Evolutionary conservation across 2,113 vertebrate species (phyloP), one percentile per base, ranked within the genome.

Genomic region (Emberiza fucata): DNA sequence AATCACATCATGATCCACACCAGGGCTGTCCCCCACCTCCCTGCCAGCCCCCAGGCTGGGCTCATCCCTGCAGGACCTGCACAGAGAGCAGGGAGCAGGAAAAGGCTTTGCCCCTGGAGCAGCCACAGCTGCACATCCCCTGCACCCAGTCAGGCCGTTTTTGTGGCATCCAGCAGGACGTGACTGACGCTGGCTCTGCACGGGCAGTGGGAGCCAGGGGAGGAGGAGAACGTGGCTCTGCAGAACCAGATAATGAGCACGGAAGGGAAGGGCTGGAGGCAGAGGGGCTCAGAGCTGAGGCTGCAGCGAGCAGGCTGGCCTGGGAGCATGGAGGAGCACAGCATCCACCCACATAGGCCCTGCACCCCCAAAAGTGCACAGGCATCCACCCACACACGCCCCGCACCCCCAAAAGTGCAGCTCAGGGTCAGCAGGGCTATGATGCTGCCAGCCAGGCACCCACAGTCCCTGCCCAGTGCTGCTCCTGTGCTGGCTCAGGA

Each of bases 141-240:
- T 21, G 90, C 20, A 3, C 68, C 9, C 11, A 60, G 80, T 4
- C 87, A 24, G 78, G 35, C 27, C 33, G 0, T 48, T 64, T 39
- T 17, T 6, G 6, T 42, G 78, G 88, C 78, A 90, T 7, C 90
- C 45, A 87, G 85, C 27, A 8, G 90, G 92, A 81, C 1, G 40
- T 28, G 81, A 86, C 63, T 29, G 90, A 31, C 28, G 16, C 73
- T 0, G 18, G 60, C 85, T 94, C 61, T 15, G 3, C 44, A 66
- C 60, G 91, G 91, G 83, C 94, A 92, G 93, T 14, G 11, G 79
- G 91, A 89, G 72, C 76, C 1, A 37, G 75, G 54, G 72, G 90
- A 95, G 87, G 81, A 79, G 63, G 87, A 87, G 27, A 70, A 57
- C 16, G 14, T 16, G 14, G 85, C 64, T 87, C 64, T 60, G 37